Evolutionary conservation across 2,888 invertebrate genomes (phyloP), one percentile per base, ranked within the genome.

Genomic region (Leucophenga maculata): DNA sequence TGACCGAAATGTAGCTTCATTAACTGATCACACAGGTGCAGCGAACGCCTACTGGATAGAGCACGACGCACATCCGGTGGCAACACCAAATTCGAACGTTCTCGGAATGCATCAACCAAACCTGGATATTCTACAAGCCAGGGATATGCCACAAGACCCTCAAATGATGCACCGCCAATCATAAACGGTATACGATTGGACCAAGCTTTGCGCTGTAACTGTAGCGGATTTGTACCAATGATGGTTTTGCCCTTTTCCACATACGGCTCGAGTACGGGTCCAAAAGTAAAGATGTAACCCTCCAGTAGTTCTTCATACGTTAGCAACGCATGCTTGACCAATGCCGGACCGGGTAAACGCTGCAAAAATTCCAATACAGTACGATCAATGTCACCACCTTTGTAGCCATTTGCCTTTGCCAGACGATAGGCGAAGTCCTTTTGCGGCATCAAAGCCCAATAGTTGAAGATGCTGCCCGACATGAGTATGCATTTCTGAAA

Each of bases 1-100:
- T 60, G 71, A 0, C 87, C 89, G 74, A 88, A 90, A 77, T 91
- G 90, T 52, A 86, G 86, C n/a, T 86, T 73, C 26, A 88, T 84
- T 26, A 91, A 78, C 39, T 83, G 81, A 1, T 71, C 62, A 1
- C 84, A 79, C 3, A 79, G 74, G 16, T 72, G 52, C 0, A 69
- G 6, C 2, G 44, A 13, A 18, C 9, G 16, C 44, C 44, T 44
- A 11, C 44, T 11, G 6, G 60, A 44, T 11, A 60, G 0, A 0
- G 18, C 18, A 18, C 13, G 0, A 6, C 62, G 18, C 3, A 64
- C 48, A 64, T 64, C 62, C 26, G 26, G 22, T 18, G 48, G 62
- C 18, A 48, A 6, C 20, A 46, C 20, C 11, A 64, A n/a, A 22
- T 48, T n/a, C 8, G 87, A 86, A 8, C 86, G 72, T 3, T 85